phyloP scores from a whole-genome alignment of 92 coral and sea anemone species.

The Metridium senile region DNA sequence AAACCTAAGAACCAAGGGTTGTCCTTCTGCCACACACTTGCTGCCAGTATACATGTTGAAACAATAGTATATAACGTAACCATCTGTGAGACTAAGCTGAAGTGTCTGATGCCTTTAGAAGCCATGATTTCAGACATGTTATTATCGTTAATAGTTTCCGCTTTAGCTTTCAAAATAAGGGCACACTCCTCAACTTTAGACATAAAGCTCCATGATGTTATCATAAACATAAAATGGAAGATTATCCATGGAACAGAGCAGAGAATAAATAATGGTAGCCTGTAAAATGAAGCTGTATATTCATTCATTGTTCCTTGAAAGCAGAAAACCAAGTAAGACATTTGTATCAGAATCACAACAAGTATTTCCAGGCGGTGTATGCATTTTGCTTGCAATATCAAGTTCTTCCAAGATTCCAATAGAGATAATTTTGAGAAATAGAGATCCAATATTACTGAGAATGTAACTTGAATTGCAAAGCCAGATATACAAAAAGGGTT shows the following conservation, averaged over 20 bases:
- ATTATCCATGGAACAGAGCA: constrained; percentile 77
- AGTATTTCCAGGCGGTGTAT: constrained; percentile 70
- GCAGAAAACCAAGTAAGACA: constrained; percentile 59
- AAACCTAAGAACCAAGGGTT: constrained; percentile 82
- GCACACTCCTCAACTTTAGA: constrained; percentile 95
- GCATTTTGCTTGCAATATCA: constrained; percentile 75
- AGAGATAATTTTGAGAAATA: constrained; percentile 88
- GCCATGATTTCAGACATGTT: constrained; percentile 94
- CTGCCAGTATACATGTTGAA: constrained; percentile 67
- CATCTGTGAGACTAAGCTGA: constrained; percentile 89
- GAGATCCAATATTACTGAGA: constrained; percentile 79
- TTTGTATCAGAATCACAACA: constrained; percentile 49
- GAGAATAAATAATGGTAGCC: constrained; percentile 72
- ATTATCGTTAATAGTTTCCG: constrained; percentile 68
- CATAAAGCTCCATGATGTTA: constrained; percentile 93
- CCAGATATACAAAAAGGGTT: constrained; percentile 90
- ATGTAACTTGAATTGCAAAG: constrained; percentile 76
- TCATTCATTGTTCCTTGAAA: constrained; percentile 67
- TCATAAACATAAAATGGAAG: constrained; percentile 84
- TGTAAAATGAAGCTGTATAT: constrained; percentile 61
- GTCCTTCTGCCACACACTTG: constrained; percentile 84
- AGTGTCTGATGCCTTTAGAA: constrained; percentile 90
- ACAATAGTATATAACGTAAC: constrained; percentile 81
- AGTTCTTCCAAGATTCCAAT: constrained; percentile 86
- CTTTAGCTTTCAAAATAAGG: constrained; percentile 61